Base-by-base conservation (phyloP, 2,888 invertebrate genomes). In the Lycia hirtaria region DNA sequence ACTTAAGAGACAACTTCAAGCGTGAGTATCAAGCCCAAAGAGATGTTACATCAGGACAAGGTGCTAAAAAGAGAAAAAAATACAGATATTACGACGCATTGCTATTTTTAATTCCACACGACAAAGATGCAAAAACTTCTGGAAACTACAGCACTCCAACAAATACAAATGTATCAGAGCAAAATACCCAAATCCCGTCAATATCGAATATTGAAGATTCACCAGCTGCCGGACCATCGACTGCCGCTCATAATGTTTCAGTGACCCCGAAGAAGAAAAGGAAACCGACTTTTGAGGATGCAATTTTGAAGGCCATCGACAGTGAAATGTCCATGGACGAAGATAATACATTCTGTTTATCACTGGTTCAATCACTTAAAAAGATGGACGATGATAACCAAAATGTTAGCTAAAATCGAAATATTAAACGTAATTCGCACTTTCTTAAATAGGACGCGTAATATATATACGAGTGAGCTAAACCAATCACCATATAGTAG, bases 81-180 rank as follows among this genome's bases (percentile, higher is more conserved):
- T 63, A 64, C 26, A 62, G 61, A 63, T 63, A 63, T 54, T 62
- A 59, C 55, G 60, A 61, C 26, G 37, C 41, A 52, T 56, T 60
- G 44, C 41, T 51, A 53, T 66, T 66, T 59, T 53, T 63, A 48
- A 24, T 63, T 51, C 65, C 63, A 54, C 59, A 61, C 52, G 50
- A 58, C 19, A 59, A 63, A 51, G 62, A 54, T 30, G 30, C 30
- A n/a, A 30, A 30, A 30, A 30, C 49, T 52, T 56, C 51, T 38
- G 55, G 50, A 45, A 55, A 58, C 49, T 56, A 56, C 45, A 53
- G 50, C 28, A 61, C 53, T n/a, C n/a, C n/a, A n/a, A n/a, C n/a
- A n/a, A n/a, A n/a, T n/a, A n/a, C n/a, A n/a, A n/a, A n/a, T n/a
- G n/a, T 43, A 30, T 30, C 48, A 20, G 45, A 56, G 50, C 28